A percentile compares a stretch with the other conserved stretches of the same genome.
Conservation (phyloP, 2,113 vertebrate genomes). For the Lanius ludovicianus region DNA sequence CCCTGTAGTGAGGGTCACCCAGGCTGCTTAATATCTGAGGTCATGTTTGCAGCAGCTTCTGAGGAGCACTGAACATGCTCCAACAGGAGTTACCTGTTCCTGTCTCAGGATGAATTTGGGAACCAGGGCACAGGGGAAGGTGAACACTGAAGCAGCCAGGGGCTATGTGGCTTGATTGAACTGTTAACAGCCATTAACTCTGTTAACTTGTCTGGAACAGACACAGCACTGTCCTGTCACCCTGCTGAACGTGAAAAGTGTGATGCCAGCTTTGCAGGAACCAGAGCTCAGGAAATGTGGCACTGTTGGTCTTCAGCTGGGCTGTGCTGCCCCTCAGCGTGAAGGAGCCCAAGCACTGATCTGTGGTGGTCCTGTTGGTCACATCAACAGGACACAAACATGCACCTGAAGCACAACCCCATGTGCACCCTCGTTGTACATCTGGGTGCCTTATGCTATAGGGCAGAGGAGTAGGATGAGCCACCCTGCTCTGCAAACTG, state of each 20-base stretch:
- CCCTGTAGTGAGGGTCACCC: neutral
- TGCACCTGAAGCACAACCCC: neutral
- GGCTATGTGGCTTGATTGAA: rapidly evolving
- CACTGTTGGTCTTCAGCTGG: neutral
- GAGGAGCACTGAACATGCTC: neutral
- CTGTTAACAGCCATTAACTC: neutral
- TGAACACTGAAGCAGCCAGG: neutral
- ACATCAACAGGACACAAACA: rapidly evolving
- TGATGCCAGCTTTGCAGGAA: neutral
- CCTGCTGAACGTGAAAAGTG: neutral
- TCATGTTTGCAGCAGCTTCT: neutral
- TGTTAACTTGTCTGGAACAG: neutral
- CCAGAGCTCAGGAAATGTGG: neutral
- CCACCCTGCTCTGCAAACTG: neutral
- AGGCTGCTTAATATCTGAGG: neutral
- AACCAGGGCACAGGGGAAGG: rapidly evolving
- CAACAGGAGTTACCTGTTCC: neutral
- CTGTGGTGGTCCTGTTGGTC: neutral
- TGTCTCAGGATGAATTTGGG: neutral
- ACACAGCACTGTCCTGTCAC: neutral
- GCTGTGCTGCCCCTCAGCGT: neutral
- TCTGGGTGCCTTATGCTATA: rapidly evolving
- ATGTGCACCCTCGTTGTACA: rapidly evolving
- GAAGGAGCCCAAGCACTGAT: neutral
- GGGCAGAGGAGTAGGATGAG: neutral